These are phyloP conservation scores for Drosophila parthenogenetica DNA, from an alignment of 2,888 invertebrate genomes.

Conservation along the genomic window DNA sequence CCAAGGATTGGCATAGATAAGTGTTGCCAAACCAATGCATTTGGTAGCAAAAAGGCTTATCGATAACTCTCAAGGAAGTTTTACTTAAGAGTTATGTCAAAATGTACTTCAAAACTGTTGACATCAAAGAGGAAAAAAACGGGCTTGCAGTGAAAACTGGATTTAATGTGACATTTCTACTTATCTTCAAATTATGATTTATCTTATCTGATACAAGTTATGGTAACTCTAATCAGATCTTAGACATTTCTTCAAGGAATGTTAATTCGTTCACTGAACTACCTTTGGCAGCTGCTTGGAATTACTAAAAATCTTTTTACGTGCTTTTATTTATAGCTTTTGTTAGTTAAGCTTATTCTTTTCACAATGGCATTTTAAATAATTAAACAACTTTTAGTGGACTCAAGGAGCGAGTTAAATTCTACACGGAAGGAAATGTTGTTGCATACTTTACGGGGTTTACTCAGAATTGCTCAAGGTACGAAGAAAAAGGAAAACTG, in stretches of 20 bases:
- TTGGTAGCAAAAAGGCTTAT: conserved; percentile 7
- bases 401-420: not conserved
- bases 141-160: too few relatives aligned
- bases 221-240: too few relatives aligned
- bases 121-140: not conserved
- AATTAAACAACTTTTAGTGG: not conserved
- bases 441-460: conserved; percentile 6
- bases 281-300: too few relatives aligned
- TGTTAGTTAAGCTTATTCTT: too few relatives aligned
- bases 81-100: not conserved
- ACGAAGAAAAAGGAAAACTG: not conserved
- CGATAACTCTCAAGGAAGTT: conserved; percentile 4
- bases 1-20: conserved; percentile 6
- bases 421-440: not conserved
- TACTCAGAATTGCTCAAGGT: not conserved
- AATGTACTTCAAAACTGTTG: not conserved
- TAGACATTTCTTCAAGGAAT: too few relatives aligned
- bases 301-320: too few relatives aligned
- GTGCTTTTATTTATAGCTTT: too few relatives aligned
- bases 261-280: too few relatives aligned
- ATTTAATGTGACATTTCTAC: too few relatives aligned
- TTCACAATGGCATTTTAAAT: too few relatives aligned
- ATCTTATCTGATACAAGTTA: too few relatives aligned
- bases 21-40: conserved; percentile 1
- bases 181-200: too few relatives aligned